Conservation (phyloP, 1,140 invertebrate genomes). For the Drosophila bocqueti region DNA sequence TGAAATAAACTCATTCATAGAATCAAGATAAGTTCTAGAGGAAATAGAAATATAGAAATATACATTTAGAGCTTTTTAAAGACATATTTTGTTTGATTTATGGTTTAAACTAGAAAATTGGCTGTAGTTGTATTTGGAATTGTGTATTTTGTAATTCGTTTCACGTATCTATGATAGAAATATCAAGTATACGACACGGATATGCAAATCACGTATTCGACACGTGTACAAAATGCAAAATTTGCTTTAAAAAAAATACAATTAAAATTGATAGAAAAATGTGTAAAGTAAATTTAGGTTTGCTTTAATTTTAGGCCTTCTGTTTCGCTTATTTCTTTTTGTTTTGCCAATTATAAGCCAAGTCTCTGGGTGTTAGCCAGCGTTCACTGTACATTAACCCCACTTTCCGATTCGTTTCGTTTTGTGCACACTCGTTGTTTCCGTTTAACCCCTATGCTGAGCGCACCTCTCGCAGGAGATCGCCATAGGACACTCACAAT, state of each 20-base stretch:
- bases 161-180: too few relatives aligned
- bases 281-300: neutral
- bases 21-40: neutral
- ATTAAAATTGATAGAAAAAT: neutral
- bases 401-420: conserved; percentile 5
- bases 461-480: conserved; percentile 31
- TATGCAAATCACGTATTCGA: neutral
- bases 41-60: neutral
- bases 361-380: conserved; percentile 11
- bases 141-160: conserved; percentile 4
- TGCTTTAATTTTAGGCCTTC: neutral
- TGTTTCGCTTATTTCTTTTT: neutral
- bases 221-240: conserved; percentile 2
- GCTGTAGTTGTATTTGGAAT: neutral
- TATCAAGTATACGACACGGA: conserved; percentile 3
- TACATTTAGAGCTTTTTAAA: neutral
- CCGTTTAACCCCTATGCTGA: conserved; percentile 29
- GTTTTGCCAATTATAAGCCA: neutral
- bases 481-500: conserved; percentile 6
- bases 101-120: neutral
- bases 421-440: conserved; percentile 30
- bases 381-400: conserved; percentile 26
- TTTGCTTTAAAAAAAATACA: neutral
- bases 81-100: neutral
- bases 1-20: neutral